These are phyloP conservation scores for Delphinus delphis DNA, from an alignment of 2,113 vertebrate genomes.

Conservation along the genomic window DNA sequence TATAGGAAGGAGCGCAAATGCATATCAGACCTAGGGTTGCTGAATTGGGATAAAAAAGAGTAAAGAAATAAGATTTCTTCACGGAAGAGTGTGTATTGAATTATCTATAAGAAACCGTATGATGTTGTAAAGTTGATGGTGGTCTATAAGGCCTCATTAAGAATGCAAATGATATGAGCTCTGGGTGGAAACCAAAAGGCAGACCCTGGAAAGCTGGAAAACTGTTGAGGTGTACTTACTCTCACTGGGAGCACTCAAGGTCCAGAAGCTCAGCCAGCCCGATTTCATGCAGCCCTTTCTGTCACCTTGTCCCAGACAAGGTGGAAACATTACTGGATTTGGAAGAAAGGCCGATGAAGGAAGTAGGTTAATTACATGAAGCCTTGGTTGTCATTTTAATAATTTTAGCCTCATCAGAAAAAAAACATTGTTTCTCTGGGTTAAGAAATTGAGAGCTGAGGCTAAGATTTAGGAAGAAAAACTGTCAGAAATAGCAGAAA, in stretches of 20 bases:
- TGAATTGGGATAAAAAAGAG: neutral
- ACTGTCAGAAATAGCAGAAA: neutral
- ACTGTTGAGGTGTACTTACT: rapidly evolving
- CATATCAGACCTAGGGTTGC: neutral
- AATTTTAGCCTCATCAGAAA: conserved; percentile 5
- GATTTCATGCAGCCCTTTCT: neutral
- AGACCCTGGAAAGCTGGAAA: neutral
- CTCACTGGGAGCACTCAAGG: neutral
- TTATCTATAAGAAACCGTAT: neutral
- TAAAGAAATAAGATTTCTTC: neutral
- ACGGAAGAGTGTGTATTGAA: neutral
- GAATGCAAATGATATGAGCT: neutral
- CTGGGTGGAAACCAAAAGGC: neutral
- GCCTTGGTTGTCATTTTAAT: neutral
- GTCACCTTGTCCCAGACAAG: neutral
- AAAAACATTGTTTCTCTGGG: neutral
- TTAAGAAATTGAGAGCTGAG: neutral
- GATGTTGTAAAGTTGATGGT: neutral
- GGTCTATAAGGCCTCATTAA: neutral
- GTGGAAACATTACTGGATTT: neutral
- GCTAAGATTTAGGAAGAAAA: conserved; percentile 5
- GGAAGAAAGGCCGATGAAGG: neutral
- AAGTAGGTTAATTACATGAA: neutral
- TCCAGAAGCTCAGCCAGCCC: neutral
- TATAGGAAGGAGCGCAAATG: neutral